Evolutionary conservation across 2,113 vertebrate genomes (phyloP).

Genomic region (Salvator merianae): DNA sequence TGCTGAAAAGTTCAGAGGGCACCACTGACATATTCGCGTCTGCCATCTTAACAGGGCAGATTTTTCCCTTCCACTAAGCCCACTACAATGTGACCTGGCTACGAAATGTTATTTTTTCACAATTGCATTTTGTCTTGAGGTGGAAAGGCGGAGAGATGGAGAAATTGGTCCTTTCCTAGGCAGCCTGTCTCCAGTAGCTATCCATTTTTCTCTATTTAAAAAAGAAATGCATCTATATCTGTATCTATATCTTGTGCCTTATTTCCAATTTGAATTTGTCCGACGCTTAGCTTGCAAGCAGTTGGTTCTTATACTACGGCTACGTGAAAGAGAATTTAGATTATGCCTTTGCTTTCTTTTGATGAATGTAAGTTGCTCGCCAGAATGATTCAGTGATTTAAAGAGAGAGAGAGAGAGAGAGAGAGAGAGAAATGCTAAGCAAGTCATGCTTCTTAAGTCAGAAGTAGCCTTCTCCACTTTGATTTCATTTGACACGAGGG

Average conservation of each 20-base stretch:
- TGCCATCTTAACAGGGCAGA: neutral
- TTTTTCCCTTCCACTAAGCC: neutral
- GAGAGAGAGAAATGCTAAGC: neutral
- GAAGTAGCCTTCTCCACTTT: neutral
- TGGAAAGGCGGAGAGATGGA: neutral
- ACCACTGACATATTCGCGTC: no score
- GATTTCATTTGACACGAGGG: neutral
- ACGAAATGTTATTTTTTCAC: neutral
- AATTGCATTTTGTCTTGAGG: neutral
- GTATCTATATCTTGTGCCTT: constrained; percentile 18
- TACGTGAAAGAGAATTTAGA: neutral
- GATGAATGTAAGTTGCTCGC: neutral
- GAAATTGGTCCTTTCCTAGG: neutral
- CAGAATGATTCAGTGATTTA: neutral
- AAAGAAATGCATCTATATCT: neutral
- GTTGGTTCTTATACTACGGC: constrained; percentile 4
- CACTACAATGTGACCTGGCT: neutral
- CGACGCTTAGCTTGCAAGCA: neutral
- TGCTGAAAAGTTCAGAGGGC: constrained; percentile 4
- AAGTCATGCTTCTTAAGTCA: neutral
- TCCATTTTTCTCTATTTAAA: neutral
- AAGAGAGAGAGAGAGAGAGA: neutral
- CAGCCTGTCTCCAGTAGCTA: neutral
- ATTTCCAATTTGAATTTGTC: constrained; percentile 26
- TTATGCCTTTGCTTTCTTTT: neutral